Evolutionary conservation across 2,113 vertebrate genomes (phyloP).

Genomic region (Cyrtonyx montezumae): DNA sequence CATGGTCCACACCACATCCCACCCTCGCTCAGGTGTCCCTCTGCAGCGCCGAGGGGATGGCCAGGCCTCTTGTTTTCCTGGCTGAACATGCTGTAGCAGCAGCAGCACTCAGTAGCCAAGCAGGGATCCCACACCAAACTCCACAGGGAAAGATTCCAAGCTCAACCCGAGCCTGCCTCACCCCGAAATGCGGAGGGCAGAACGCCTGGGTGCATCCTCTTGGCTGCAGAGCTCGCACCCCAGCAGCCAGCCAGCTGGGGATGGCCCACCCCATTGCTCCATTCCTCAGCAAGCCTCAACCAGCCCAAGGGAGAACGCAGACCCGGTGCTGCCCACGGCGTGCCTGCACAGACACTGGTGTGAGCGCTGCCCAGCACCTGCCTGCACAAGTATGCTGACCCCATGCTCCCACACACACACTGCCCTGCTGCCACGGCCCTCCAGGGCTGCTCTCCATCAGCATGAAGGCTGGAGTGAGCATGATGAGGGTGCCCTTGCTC

Average conservation of each 20-base stretch:
- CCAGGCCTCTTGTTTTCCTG: neutral
- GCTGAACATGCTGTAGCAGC: neutral
- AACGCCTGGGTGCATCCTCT: neutral
- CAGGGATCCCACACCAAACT: slow-evolving; percentile 12
- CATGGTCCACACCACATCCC: neutral
- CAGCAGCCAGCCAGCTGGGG: neutral
- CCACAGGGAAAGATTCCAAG: neutral
- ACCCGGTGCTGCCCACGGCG: neutral
- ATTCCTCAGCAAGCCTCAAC: neutral
- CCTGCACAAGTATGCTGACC: neutral
- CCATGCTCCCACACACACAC: neutral
- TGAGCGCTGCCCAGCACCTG: neutral
- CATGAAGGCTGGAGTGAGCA: neutral
- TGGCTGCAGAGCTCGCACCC: neutral
- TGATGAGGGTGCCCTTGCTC: neutral
- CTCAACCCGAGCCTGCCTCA: slow-evolving; percentile 18
- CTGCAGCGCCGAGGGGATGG: neutral
- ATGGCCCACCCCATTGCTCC: neutral
- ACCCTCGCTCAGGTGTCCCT: fast-evolving
- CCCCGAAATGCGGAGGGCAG: neutral
- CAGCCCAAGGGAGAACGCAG: fast-evolving
- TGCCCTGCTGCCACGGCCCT: neutral
- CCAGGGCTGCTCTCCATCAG: neutral
- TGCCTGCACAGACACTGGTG: neutral
- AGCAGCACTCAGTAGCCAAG: neutral